Evolutionary conservation across 2,797 vertebrate species (phyloP).

Genomic region (Sebastes elongatus): DNA sequence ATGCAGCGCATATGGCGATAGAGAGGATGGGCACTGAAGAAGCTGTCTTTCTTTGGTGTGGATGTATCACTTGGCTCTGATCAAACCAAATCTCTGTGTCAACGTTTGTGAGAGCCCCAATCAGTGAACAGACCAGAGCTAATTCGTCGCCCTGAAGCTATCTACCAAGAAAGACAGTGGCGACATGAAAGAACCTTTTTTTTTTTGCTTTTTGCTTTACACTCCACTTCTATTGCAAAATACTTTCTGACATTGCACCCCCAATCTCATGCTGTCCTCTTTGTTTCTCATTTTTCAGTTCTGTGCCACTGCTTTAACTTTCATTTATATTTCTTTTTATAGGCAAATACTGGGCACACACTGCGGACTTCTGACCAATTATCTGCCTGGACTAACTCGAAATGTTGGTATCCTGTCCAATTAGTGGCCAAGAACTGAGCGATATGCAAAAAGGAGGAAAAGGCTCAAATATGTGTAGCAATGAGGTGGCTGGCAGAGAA

Average conservation of each 20-base stretch:
- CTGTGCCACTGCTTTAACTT: constrained; percentile 35
- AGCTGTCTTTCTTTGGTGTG: constrained; percentile 48
- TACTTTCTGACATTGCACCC: constrained; percentile 15
- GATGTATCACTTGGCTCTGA: constrained; percentile 58
- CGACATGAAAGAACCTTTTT: constrained; percentile 18
- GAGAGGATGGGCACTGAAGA: constrained; percentile 38
- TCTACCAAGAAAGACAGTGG: constrained; percentile 34
- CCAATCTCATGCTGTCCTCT: constrained; percentile 5
- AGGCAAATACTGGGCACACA: constrained; percentile 30
- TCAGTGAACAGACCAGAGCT: constrained; percentile 43
- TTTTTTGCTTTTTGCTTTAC: not conserved
- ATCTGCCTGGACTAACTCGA: constrained; percentile 29
- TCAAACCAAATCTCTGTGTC: constrained; percentile 37
- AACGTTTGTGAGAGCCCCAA: constrained; percentile 43
- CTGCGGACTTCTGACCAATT: constrained; percentile 48
- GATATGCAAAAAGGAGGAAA: constrained; percentile 9
- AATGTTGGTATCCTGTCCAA: constrained; percentile 40
- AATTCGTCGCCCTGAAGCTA: constrained; percentile 40
- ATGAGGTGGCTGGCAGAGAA: constrained; percentile 20
- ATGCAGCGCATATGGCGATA: constrained; percentile 66
- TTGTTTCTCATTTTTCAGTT: constrained; percentile 34
- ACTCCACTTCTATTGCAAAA: constrained; percentile 36
- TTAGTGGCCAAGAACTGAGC: constrained; percentile 42
- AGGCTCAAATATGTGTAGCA: constrained; percentile 9
- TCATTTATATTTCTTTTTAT: constrained; percentile 27